Evolutionary conservation across 2,888 invertebrate genomes (phyloP).

Genomic region (Macrophya annulata): DNA sequence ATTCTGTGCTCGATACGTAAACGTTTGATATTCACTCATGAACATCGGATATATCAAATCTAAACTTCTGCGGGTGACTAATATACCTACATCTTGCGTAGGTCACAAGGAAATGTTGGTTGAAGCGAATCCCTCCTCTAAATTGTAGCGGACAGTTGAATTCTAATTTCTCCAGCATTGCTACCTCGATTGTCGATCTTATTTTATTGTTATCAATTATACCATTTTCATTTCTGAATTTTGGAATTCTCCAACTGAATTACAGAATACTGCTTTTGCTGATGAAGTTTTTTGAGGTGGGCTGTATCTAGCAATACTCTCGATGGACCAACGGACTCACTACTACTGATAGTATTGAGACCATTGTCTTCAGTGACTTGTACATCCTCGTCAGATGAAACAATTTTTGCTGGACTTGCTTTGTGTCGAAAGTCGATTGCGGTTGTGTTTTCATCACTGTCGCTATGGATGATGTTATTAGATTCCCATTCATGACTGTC

Average conservation of each 20-base stretch:
- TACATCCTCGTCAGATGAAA: neutral
- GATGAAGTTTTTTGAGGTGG: neutral
- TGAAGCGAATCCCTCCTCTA: neutral
- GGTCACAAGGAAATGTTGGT: neutral
- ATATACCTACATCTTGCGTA: slow-evolving; percentile 50
- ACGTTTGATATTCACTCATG: slow-evolving; percentile 17
- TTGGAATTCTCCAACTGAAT: neutral
- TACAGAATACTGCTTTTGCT: slow-evolving; percentile 1
- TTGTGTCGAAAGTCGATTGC: neutral
- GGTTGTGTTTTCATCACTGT: neutral
- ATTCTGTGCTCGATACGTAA: slow-evolving; percentile 42
- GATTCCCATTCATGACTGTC: too few species aligned
- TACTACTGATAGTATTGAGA: neutral
- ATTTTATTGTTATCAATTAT: neutral
- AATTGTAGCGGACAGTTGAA: slow-evolving; percentile 4
- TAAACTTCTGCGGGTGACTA: slow-evolving; percentile 23
- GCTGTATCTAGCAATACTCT: neutral
- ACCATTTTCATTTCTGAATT: neutral
- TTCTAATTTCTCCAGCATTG: slow-evolving; percentile 10
- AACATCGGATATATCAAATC: neutral
- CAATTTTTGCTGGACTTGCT: neutral
- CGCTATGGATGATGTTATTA: too few species aligned
- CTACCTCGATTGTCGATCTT: neutral
- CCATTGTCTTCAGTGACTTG: neutral
- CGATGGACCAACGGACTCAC: neutral